Evolutionary conservation across 2,797 vertebrate species (phyloP).

Genomic region (Rhadinocentrus ornatus): DNA sequence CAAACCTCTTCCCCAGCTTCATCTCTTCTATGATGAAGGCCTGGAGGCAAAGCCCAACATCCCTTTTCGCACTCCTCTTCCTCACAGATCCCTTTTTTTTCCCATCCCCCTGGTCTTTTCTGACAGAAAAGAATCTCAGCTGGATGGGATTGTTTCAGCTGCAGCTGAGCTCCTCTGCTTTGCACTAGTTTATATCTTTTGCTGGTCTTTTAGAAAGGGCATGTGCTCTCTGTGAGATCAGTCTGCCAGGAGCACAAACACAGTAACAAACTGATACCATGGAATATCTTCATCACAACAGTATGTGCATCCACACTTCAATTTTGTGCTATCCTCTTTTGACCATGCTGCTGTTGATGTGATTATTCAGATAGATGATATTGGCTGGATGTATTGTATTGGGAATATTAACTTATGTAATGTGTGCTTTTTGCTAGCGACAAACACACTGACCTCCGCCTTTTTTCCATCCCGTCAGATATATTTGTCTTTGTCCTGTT

Average conservation of each 20-base stretch:
- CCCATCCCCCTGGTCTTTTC: slow-evolving; percentile 36
- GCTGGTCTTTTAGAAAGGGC: slow-evolving; percentile 44
- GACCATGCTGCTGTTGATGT: slow-evolving; percentile 15
- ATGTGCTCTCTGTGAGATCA: slow-evolving; percentile 40
- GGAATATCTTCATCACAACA: not conserved
- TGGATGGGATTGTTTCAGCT: slow-evolving; percentile 64
- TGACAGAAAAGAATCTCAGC: slow-evolving; percentile 53
- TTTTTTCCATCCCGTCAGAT: slow-evolving; percentile 20
- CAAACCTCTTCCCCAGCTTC: slow-evolving; percentile 16
- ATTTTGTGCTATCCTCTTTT: slow-evolving; percentile 21
- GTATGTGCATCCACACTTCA: slow-evolving; percentile 8
- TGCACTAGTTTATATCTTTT: slow-evolving; percentile 40
- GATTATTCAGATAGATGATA: slow-evolving; percentile 41
- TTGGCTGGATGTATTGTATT: slow-evolving; percentile 43
- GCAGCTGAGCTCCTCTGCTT: slow-evolving; percentile 52
- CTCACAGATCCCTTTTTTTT: slow-evolving; percentile 13
- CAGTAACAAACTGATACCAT: slow-evolving; percentile 5
- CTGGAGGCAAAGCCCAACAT: slow-evolving; percentile 43
- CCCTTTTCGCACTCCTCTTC: slow-evolving; percentile 32
- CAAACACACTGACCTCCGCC: slow-evolving; percentile 42
- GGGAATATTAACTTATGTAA: slow-evolving; percentile 60
- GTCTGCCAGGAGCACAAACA: slow-evolving; percentile 24
- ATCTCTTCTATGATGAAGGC: slow-evolving; percentile 38
- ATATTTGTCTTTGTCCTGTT: slow-evolving; percentile 9
- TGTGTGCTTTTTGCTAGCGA: slow-evolving; percentile 49